Evolutionary conservation across 2,113 vertebrate species (phyloP).

Genomic region (Oncorhynchus gorbuscha): DNA sequence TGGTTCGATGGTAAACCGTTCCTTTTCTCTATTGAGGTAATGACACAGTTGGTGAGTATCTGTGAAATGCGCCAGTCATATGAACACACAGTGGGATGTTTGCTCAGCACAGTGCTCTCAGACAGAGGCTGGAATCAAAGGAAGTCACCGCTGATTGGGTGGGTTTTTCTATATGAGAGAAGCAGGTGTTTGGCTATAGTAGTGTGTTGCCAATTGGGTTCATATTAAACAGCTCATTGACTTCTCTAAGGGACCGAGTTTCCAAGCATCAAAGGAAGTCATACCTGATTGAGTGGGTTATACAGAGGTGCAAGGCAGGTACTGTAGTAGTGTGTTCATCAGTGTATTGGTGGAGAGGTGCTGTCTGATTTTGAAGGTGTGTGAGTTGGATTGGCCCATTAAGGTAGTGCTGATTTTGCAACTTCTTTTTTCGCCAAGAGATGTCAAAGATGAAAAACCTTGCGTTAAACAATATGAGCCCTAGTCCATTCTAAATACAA

Average conservation of each 20-base stretch:
- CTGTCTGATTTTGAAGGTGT: too few species aligned
- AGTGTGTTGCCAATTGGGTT: not conserved
- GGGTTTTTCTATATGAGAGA: not conserved
- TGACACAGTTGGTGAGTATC: not conserved
- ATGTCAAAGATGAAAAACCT: too few species aligned
- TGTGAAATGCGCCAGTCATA: not conserved
- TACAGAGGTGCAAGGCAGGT: too few species aligned
- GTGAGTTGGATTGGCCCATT: too few species aligned
- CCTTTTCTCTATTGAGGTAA: conserved; percentile 8
- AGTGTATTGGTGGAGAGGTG: too few species aligned
- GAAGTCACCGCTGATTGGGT: not conserved
- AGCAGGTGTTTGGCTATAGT: not conserved
- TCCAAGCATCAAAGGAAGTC: too few species aligned
- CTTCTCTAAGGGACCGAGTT: not conserved
- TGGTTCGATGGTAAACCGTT: not conserved
- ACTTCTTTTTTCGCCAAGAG: too few species aligned
- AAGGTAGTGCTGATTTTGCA: too few species aligned
- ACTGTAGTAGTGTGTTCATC: too few species aligned
- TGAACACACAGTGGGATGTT: not conserved
- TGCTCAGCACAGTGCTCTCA: not conserved
- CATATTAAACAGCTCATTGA: not conserved
- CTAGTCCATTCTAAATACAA: too few species aligned
- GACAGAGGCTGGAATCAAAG: conserved; percentile 1
- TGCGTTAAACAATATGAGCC: too few species aligned
- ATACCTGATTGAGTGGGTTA: too few species aligned